Conservation (phyloP, 2,797 vertebrate genomes). For the Phrynocephalus forsythii region DNA sequence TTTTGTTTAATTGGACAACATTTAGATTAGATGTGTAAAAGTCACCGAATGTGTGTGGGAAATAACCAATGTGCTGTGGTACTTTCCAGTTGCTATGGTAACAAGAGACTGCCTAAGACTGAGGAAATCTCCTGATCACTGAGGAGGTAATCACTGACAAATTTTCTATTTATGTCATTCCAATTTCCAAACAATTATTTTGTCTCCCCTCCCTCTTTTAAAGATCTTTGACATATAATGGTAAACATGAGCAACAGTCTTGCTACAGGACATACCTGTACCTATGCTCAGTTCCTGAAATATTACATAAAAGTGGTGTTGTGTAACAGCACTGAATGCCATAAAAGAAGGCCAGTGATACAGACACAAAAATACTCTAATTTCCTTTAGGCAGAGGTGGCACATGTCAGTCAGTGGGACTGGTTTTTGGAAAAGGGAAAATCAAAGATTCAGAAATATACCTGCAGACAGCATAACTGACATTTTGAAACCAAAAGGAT, state of each 20-base stretch:
- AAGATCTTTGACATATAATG: background rate
- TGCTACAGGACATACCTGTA: background rate
- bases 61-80: constrained; percentile 44
- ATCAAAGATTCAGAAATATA: background rate
- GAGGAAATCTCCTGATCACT: constrained; percentile 23
- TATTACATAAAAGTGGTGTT: background rate
- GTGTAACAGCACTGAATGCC: background rate
- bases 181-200: constrained; percentile 13
- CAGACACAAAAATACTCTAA: background rate
- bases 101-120: constrained; percentile 55
- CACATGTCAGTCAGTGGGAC: background rate
- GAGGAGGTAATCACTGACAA: constrained; percentile 10
- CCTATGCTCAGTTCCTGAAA: background rate
- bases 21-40: constrained; percentile 27
- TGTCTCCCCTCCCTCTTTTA: background rate
- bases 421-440: constrained; percentile 1
- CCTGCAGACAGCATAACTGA: background rate
- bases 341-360: background rate
- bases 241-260: background rate
- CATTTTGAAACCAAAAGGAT: background rate
- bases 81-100: constrained; percentile 69
- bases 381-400: background rate
- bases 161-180: constrained; percentile 14
- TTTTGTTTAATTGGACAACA: constrained; percentile 38
- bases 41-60: constrained; percentile 16